Conservation (phyloP, 2,888 invertebrate species). For the Limnephilus lunatus region DNA sequence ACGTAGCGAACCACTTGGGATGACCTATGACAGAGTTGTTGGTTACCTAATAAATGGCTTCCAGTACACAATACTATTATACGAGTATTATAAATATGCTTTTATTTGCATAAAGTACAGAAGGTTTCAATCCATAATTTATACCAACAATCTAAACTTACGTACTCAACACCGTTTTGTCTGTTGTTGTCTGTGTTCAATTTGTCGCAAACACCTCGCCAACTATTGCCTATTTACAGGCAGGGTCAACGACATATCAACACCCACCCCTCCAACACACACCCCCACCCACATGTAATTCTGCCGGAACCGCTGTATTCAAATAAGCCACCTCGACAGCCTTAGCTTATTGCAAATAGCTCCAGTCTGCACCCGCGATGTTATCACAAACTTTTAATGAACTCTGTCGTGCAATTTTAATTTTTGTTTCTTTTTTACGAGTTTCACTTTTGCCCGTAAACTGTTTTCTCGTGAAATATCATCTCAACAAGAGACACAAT, state of each 20-base stretch:
- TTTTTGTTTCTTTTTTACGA: too few relatives aligned
- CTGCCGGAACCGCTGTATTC: neutral
- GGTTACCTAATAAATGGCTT: too few relatives aligned
- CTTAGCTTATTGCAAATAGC: neutral
- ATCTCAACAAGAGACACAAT: neutral
- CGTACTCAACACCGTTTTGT: neutral
- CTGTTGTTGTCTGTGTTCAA: neutral
- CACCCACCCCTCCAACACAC: too few relatives aligned
- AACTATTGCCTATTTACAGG: neutral
- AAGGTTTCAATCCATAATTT: neutral
- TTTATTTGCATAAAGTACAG: neutral
- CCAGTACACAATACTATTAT: too few relatives aligned
- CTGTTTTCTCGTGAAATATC: neutral
- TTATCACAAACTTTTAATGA: neutral
- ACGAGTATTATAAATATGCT: too few relatives aligned
- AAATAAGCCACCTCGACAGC: neutral
- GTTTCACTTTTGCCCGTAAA: neutral
- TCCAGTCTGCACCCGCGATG: neutral
- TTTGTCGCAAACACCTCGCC: neutral
- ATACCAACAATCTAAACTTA: neutral
- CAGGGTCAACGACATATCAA: neutral
- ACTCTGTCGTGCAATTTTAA: neutral
- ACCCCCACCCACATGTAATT: neutral
- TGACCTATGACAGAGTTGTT: too few relatives aligned
- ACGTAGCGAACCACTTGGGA: too few relatives aligned